Percentiles rank a stretch among this genome's conserved stretches.
Conservation (phyloP, 1,140 invertebrate species). For the Oreohelix idahoensis region DNA sequence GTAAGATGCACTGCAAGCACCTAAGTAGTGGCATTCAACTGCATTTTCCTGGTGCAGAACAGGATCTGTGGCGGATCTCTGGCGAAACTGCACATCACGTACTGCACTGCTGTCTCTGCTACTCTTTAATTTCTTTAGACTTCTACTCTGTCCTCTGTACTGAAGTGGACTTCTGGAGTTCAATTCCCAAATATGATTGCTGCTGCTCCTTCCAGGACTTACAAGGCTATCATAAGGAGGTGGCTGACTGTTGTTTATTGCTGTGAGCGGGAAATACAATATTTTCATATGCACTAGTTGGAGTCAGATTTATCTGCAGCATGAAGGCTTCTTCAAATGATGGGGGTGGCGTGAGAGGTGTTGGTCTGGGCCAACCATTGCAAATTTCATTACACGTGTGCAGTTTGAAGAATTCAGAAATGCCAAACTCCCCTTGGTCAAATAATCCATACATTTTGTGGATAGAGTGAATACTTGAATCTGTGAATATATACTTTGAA, state of each 20-base stretch:
- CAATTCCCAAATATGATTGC: not conserved
- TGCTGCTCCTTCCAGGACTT: not conserved
- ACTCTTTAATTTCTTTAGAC: not conserved
- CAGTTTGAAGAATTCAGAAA: slow-evolving; percentile 42
- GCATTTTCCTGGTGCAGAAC: not conserved
- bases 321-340: slow-evolving; percentile 23
- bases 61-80: not conserved
- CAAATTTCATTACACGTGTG: slow-evolving; percentile 39
- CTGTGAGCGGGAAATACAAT: slow-evolving; percentile 9
- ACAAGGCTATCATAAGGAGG: not conserved
- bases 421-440: slow-evolving; percentile 30
- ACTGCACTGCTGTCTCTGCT: not conserved
- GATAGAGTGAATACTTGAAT: slow-evolving; percentile 35
- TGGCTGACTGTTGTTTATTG: not conserved
- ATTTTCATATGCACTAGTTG: slow-evolving; percentile 30
- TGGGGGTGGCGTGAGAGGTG: slow-evolving; percentile 35
- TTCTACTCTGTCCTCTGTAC: not conserved
- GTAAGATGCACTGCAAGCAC: not conserved
- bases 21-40: not conserved
- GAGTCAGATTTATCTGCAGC: not conserved
- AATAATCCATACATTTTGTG: slow-evolving; percentile 25
- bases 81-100: not conserved
- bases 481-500: slow-evolving; percentile 30
- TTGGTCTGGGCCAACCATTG: slow-evolving; percentile 26
- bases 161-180: not conserved